phyloP scores from a whole-genome alignment of 2,888 invertebrate species.

The Alloplasta piceator region DNA sequence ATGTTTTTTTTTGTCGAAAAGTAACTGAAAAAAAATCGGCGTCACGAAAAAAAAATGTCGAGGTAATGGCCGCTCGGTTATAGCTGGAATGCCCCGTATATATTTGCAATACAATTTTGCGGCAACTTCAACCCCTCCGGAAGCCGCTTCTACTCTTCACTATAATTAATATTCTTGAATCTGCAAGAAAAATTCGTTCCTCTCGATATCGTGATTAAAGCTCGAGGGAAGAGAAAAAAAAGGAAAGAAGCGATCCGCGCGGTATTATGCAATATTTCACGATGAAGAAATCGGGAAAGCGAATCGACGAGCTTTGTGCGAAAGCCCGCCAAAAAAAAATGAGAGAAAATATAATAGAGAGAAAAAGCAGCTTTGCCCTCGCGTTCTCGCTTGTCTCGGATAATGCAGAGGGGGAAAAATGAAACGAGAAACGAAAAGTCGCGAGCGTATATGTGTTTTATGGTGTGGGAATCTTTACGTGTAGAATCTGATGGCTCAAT shows the following conservation, averaged over 20 bases:
- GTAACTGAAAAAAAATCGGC: too few relatives aligned
- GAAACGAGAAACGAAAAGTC: conserved; percentile 39
- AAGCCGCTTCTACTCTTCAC: neutral
- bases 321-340: conserved; percentile 2
- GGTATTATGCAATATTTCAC: neutral
- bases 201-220: conserved; percentile 43
- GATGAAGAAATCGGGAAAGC: neutral
- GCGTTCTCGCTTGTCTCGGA: conserved; percentile 21
- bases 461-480: neutral
- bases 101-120: too few relatives aligned
- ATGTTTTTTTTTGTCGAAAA: too few relatives aligned
- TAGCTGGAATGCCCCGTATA: too few relatives aligned
- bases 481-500: conserved; percentile 20
- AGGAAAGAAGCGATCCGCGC: neutral
- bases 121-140: too few relatives aligned
- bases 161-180: conserved; percentile 28
- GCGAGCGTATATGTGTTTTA: neutral
- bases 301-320: neutral
- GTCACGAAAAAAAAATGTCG: too few relatives aligned
- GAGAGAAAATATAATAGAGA: conserved; percentile 6
- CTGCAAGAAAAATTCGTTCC: conserved; percentile 19
- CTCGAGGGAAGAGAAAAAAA: conserved; percentile 28
- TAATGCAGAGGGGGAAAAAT: conserved; percentile 16
- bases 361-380: conserved; percentile 5
- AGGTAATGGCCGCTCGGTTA: too few relatives aligned